Base-by-base conservation (phyloP, 2,113 vertebrate species). In the Corydoras sp. region DNA sequence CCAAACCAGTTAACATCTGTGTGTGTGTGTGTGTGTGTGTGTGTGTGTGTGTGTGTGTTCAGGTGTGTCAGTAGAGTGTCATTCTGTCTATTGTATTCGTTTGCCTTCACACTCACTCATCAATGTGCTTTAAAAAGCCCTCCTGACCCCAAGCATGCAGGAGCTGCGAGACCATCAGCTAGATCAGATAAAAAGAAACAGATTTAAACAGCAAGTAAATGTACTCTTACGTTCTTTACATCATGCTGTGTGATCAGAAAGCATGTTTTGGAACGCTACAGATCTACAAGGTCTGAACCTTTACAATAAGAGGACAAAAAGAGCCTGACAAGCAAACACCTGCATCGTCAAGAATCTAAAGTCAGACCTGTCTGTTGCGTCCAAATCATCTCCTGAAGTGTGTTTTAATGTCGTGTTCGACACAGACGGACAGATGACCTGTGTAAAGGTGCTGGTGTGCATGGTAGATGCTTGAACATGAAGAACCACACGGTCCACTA, bases 401-500 rank as follows among this genome's bases (percentile, higher is more conserved):
- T 43, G 1, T 43, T 43, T 43, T 43, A 24, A 43, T 51, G 15
- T 48, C 18, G 15, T 65, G 35, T 51, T 65, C 31, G 61, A 8
- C 1, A 48, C 12, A 56, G 10, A 51, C 12, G 50, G 29, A 24
- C 3, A 58, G 18, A 18, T 11, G 85, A 93, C 97, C 92, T 99
- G 97, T 13, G 92, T 88, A 81, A 99, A 95, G 68, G 92, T 92
- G 77, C 93, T 96, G 7, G 93, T 85, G 69, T 99, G 95, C 88
- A 99, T 81, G 0, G 93, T 91, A 7, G 94, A 96, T 53, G 92
- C 87, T 80, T 99, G 92, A 58, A 92, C 92, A 84, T 99, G 96
- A 5, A 98, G 87, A 79, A 95, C 80, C 72, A 97, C 82, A 80
- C 90, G 82, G 70, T 97, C 89, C 0, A 98, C 87, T 55, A 96